These are phyloP conservation scores for Uria lomvia DNA, from an alignment of 2,113 vertebrate species.

Conservation along the genomic window DNA sequence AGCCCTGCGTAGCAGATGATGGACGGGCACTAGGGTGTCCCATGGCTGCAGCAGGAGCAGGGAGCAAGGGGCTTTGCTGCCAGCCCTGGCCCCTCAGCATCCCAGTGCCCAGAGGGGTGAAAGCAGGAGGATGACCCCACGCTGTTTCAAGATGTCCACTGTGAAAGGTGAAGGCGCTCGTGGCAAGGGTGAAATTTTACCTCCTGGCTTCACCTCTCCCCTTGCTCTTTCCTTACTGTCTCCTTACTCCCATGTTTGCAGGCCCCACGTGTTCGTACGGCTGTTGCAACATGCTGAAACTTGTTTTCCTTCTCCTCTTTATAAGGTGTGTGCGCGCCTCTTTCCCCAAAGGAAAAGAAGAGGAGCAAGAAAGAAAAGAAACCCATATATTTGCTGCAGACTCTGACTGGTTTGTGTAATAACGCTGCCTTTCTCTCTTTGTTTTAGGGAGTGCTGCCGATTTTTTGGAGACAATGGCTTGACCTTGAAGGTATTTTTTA, in stretches of 20 bases:
- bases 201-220: background rate
- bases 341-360: background rate
- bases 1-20: background rate
- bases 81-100: background rate
- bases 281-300: background rate
- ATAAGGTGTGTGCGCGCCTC: background rate
- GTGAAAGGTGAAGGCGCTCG: background rate
- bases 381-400: background rate
- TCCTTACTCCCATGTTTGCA: background rate
- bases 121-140: background rate
- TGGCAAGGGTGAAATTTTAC: background rate
- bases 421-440: constrained; percentile 69
- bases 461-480: constrained; percentile 95
- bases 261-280: fast-evolving
- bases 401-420: constrained; percentile 21
- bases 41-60: fast-evolving
- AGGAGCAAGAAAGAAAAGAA: background rate
- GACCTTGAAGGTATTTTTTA: constrained; percentile 94
- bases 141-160: background rate
- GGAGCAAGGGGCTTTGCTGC: background rate
- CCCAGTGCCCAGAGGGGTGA: background rate
- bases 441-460: constrained; percentile 89
- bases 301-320: background rate
- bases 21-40: background rate
- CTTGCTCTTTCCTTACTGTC: background rate